phyloP scores from a whole-genome alignment of 2,113 vertebrate genomes.

The Platichthys stellatus region DNA sequence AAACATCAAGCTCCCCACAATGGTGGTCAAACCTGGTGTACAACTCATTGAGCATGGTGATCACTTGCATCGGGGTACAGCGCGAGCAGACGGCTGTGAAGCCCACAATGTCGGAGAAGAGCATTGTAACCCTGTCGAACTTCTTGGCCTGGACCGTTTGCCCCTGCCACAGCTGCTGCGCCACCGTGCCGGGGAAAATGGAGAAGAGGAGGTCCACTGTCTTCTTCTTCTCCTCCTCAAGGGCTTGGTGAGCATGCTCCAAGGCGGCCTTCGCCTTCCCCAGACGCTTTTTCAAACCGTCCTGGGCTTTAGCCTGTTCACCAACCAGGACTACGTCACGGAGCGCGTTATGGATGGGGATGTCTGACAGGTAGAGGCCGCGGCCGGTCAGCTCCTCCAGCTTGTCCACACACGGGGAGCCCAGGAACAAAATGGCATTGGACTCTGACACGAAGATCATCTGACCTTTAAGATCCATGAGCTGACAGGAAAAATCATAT shows the following conservation, averaged over 20 bases:
- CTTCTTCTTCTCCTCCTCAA: constrained; percentile 97
- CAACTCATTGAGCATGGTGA: constrained; percentile 96
- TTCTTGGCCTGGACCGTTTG: constrained; percentile 95
- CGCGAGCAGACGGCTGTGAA: constrained; percentile 96
- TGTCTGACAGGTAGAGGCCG: constrained; percentile 96
- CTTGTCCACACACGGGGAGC: constrained; percentile 96
- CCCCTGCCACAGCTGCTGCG: constrained; percentile 97
- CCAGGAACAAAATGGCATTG: constrained; percentile 92
- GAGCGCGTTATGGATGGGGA: constrained; percentile 95
- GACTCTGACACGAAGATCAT: constrained; percentile 98
- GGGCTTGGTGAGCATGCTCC: constrained; percentile 92
- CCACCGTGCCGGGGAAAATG: constrained; percentile 95
- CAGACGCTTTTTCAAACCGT: constrained; percentile 94
- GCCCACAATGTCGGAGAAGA: constrained; percentile 98
- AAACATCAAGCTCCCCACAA: constrained; percentile 95
- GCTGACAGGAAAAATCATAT: constrained; percentile 77
- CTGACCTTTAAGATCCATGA: constrained; percentile 98
- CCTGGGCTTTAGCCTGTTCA: constrained; percentile 96
- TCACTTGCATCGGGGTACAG: constrained; percentile 97
- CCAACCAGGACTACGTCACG: constrained; percentile 97
- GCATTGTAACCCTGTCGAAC: constrained; percentile 94
- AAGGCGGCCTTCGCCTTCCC: constrained; percentile 96
- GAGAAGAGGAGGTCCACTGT: constrained; percentile 96
- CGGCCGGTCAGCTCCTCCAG: constrained; percentile 95
- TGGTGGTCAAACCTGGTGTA: constrained; percentile 97